Base-by-base conservation (phyloP, 1,140 invertebrate species). In the Pissodes strobi region DNA sequence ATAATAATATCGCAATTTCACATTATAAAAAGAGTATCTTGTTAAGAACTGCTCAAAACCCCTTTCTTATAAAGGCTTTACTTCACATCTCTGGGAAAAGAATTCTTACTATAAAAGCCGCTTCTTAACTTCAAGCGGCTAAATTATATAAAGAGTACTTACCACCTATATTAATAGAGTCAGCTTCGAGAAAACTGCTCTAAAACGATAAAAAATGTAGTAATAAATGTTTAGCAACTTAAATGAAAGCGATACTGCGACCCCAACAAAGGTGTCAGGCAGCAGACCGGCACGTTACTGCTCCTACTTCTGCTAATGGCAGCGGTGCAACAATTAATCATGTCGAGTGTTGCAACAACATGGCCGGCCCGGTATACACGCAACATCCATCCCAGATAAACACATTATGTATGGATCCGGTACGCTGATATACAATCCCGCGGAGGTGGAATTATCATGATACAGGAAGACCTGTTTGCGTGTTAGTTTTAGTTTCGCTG, bases 361-460 rank as follows among this genome's bases (percentile, higher is more conserved):
- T 46, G 45, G 17, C 45, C 21, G 8, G 9, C 45, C 38, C n/a
- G 38, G 38, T 41, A 41, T 41, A 46, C 45, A 22, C 21, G 45
- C 15, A 21, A 46, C 45, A 46, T 46, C 19, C 45, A 46, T 46
- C 18, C 15, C 45, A 46, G 45, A 18, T 46, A 46, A 46, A 46
- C 21, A 22, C 38, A 22, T 46, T 46, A 22, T 46, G 21, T 21
- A 46, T 46, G 45, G 45, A 46, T 46, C 21, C 45, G 45, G 8
- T 4, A 13, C 18, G 6, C 17, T 18, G 4, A 43, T 43, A 43
- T 8, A 13, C 10, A 0, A 43, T 15, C 17, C 17, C 17, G 10
- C 8, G 39, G 30, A 9, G 13, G 13, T 43, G 1, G 17, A 9
- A 9, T 43, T 12, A 43, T 34, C 30, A n/a, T 34, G 6, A 8